These are phyloP conservation scores for Portunus trituberculatus DNA, from an alignment of 1,140 invertebrate genomes.

Conservation along the genomic window DNA sequence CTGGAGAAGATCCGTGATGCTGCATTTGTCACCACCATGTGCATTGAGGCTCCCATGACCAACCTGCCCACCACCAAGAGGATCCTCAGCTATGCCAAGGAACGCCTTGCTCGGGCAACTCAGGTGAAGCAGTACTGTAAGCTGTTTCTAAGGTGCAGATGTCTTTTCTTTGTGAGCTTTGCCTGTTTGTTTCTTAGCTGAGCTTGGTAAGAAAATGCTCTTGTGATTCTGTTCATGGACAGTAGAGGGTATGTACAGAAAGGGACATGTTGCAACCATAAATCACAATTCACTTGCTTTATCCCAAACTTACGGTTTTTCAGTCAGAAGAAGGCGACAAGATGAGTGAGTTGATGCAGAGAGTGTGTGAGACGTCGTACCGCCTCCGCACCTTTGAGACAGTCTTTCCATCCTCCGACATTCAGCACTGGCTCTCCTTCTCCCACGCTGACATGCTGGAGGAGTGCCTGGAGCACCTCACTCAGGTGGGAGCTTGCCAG, in stretches of 20 bases:
- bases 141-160: no score
- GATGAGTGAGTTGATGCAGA: conserved; percentile 64
- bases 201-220: no score
- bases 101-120: conserved; percentile 45
- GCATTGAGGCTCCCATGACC: conserved; percentile 59
- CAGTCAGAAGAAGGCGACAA: conserved; percentile 65
- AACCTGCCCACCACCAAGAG: conserved; percentile 62
- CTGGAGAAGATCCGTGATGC: conserved; percentile 59
- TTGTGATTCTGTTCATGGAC: no score
- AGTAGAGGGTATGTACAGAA: no score
- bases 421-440: conserved; percentile 72
- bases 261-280: no score
- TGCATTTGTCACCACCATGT: conserved; percentile 66
- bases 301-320: not conserved
- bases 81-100: conserved; percentile 66
- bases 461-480: conserved; percentile 62
- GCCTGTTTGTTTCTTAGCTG: no score
- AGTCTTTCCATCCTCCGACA: conserved; percentile 66
- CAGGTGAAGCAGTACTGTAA: conserved; percentile 9
- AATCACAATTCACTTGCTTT: no score
- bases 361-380: conserved; percentile 62
- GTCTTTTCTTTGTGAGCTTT: no score
- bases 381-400: conserved; percentile 65
- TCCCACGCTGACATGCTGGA: conserved; percentile 67
- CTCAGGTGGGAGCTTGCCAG: conserved; percentile 27